Conservation (phyloP, 2,888 invertebrate genomes). For the Lamellibrachia columna region DNA sequence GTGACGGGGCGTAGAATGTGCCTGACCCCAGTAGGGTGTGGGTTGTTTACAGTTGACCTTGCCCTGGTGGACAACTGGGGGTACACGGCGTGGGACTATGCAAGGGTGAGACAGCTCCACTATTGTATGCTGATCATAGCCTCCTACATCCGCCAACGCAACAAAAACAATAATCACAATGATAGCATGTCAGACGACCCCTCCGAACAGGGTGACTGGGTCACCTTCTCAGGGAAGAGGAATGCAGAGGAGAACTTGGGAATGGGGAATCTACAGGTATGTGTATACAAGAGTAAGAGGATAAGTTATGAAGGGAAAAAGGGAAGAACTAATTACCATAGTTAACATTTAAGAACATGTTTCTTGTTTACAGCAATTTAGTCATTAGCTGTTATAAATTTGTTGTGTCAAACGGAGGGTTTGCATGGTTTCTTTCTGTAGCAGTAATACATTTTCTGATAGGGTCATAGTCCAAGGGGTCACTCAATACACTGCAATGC, state of each 20-base stretch:
- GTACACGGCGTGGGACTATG: slow-evolving; percentile 64
- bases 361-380: too few species aligned
- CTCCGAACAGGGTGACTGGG: slow-evolving; percentile 25
- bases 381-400: too few species aligned
- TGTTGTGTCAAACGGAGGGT: too few species aligned
- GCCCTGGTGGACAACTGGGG: slow-evolving; percentile 55
- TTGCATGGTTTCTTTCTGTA: too few species aligned
- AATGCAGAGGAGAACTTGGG: slow-evolving; percentile 24
- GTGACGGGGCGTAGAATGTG: too few species aligned
- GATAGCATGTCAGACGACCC: slow-evolving; percentile 18
- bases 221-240: neutral
- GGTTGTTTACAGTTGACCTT: slow-evolving; percentile 54
- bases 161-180: neutral
- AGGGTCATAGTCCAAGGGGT: too few species aligned
- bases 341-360: too few species aligned
- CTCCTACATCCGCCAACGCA: slow-evolving; percentile 60
- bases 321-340: too few species aligned
- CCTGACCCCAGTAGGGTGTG: neutral
- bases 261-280: slow-evolving; percentile 27
- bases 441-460: too few species aligned
- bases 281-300: neutral
- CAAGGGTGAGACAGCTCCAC: slow-evolving; percentile 60
- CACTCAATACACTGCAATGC: too few species aligned
- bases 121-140: slow-evolving; percentile 65
- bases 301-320: neutral